Conservation (phyloP, 2,888 invertebrate species). For the Noctua pronuba region DNA sequence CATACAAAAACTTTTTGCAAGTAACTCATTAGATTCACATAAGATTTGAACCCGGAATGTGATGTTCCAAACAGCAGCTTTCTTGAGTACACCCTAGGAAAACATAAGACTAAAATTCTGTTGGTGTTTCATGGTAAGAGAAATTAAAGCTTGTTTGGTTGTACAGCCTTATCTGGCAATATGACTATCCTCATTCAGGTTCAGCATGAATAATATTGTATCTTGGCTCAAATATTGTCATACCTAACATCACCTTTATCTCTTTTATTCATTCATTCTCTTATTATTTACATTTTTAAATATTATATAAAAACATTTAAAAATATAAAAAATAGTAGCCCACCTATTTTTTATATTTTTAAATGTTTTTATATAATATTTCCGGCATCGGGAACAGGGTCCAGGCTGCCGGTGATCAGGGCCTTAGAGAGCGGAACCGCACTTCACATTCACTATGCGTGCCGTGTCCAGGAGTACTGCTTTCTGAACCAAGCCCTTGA, state of each 20-base stretch:
- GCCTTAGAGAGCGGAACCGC: no score
- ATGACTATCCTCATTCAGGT: not conserved
- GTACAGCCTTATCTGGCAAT: not conserved
- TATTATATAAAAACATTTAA: no score
- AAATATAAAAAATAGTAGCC: no score
- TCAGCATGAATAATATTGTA: not conserved
- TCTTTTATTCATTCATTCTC: no score
- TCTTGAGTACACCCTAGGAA: not conserved
- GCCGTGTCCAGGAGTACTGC: no score
- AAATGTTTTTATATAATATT: no score
- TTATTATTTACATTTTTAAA: no score
- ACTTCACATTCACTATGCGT: no score
- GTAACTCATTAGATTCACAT: not conserved
- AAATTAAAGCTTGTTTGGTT: not conserved
- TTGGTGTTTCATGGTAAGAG: not conserved
- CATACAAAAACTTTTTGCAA: not conserved
- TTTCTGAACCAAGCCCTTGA: no score
- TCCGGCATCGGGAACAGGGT: no score
- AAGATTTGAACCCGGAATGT: not conserved
- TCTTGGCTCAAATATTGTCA: not conserved
- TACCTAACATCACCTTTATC: not conserved
- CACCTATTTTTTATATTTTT: no score
- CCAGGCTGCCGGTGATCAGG: no score
- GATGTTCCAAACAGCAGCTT: not conserved
- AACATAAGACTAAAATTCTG: not conserved